Base-by-base conservation (phyloP, 2,888 invertebrate species). In the Meandrusa payeni region DNA sequence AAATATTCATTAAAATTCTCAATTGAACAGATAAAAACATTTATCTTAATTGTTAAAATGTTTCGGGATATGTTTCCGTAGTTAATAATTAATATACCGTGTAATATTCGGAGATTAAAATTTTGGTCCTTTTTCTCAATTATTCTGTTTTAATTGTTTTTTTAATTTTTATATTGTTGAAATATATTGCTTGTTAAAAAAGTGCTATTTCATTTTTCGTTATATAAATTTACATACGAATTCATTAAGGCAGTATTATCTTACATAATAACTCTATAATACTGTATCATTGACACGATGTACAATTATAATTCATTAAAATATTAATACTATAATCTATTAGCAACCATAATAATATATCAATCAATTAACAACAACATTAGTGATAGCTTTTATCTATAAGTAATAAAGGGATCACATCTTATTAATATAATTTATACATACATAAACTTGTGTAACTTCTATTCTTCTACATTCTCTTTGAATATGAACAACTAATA, bases 211-310 rank as follows among this genome's bases (percentile, higher is more conserved):
- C 10, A 12, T 17, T 41, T 31, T 27, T 17, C 3, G 6, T 17
- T 20, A n/a, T n/a, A n/a, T n/a, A n/a, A n/a, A n/a, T n/a, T n/a
- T 26, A 27, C 27, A 26, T 29, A 9, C 15, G 32, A 42, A 19
- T 31, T 44, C 6, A 29, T 34, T 33, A 45, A 39, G 44, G 44
- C 44, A 40, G 44, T 45, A 39, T 33, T 34, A 19, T 5, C 27
- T 29, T 45, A 28, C 17, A 17, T 39, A 38, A 31, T 39, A 37
- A 15, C 6, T 12, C 7, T 29, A 36, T 12, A 24, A 26, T 37
- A 31, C 36, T 28, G 20, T 28, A n/a, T 9, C 23, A 31, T 31
- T 37, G 19, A 42, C 29, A 40, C 11, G 23, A 24, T 23, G 13
- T 24, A 2, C n/a, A 24, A n/a, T 32, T 23, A 10, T 29, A 11